Percentiles rank a stretch among this genome's conserved stretches.
phyloP scores from a whole-genome alignment of 2,888 invertebrate species.

The Tiliacea aurago region DNA sequence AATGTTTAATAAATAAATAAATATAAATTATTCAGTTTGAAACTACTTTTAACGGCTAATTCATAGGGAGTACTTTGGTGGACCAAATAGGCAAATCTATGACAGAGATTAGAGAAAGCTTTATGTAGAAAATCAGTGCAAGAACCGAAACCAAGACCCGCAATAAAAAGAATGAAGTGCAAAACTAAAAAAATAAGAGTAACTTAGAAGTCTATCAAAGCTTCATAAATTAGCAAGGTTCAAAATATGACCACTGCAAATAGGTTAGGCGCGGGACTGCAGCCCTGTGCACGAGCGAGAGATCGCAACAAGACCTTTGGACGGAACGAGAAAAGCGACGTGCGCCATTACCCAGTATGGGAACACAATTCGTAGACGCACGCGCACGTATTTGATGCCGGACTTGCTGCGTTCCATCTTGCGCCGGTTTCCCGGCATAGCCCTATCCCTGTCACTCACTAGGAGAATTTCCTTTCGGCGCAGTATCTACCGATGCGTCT shows the following conservation, averaged over 20 bases:
- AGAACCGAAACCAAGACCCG: too few relatives aligned
- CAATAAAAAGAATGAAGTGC: neutral
- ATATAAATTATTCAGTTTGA: neutral
- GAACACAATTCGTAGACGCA: constrained; percentile 89
- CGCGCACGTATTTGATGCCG: constrained; percentile 81
- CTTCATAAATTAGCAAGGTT: neutral
- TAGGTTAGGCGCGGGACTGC: constrained; percentile 30
- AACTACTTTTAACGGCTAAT: neutral
- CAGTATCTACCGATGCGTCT: constrained; percentile 81
- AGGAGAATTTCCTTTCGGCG: constrained; percentile 74
- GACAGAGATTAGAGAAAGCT: neutral
- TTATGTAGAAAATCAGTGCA: neutral
- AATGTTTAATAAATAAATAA: too few relatives aligned
- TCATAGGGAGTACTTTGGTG: neutral
- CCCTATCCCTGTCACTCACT: constrained; percentile 76
- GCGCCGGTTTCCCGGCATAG: constrained; percentile 73
- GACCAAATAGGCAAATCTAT: neutral
- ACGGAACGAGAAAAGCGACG: constrained; percentile 82
- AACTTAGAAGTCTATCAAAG: neutral
- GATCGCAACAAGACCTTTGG: constrained; percentile 78
- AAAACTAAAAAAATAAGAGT: neutral
- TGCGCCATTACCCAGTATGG: constrained; percentile 88
- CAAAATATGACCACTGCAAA: constrained; percentile 22
- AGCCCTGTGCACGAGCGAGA: constrained; percentile 77
- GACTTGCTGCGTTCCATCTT: constrained; percentile 82